These are phyloP conservation scores for Gila orcuttii DNA, from an alignment of 2,113 vertebrate genomes.

Conservation along the genomic window DNA sequence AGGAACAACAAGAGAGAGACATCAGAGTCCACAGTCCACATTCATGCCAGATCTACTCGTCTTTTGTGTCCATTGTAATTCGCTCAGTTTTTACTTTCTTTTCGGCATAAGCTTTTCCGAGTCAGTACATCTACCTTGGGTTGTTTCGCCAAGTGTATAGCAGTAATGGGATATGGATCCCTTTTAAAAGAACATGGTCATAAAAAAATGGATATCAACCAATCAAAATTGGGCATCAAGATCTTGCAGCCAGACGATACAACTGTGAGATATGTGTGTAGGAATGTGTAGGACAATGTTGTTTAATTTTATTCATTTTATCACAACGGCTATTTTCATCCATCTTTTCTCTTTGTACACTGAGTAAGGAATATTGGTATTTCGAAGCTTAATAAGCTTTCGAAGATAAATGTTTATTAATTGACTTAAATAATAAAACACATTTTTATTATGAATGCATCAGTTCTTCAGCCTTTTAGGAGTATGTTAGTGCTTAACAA, in stretches of 20 bases:
- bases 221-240: too few species aligned
- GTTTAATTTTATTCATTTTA: too few species aligned
- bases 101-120: too few species aligned
- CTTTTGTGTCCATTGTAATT: not conserved
- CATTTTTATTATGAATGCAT: not conserved
- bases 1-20: not conserved
- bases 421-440: not conserved
- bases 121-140: too few species aligned
- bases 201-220: too few species aligned
- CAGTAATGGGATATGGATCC: too few species aligned
- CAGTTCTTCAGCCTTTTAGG: not conserved
- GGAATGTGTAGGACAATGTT: too few species aligned
- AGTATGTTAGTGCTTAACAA: not conserved
- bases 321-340: not conserved
- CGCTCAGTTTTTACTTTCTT: too few species aligned
- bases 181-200: too few species aligned
- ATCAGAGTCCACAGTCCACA: conserved; percentile 1
- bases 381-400: not conserved
- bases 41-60: not conserved
- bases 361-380: not conserved
- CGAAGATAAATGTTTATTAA: not conserved
- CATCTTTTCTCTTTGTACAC: not conserved
- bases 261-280: too few species aligned
- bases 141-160: too few species aligned
- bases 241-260: too few species aligned